Percentiles rank a stretch among this genome's conserved stretches.
Evolutionary conservation across 2,888 invertebrate genomes (phyloP).

Genomic region (Oscheius sp.): DNA sequence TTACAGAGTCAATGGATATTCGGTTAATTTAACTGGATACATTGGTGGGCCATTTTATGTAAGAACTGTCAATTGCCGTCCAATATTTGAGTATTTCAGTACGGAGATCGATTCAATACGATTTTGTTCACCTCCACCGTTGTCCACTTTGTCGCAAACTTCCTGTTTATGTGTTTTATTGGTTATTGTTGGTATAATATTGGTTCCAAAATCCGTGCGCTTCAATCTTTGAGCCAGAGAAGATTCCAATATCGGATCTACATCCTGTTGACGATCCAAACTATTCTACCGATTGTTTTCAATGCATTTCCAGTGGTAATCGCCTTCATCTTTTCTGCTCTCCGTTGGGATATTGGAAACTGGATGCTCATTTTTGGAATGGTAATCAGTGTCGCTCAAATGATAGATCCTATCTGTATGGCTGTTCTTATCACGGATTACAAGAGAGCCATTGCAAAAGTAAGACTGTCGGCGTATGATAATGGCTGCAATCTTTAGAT

Average conservation of each 20-base stretch:
- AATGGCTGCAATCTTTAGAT: too few species aligned
- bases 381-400: constrained; percentile 4
- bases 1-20: not conserved
- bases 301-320: constrained; percentile 3
- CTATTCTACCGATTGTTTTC: constrained; percentile 7
- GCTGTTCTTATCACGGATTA: constrained; percentile 4
- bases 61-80: not conserved
- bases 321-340: constrained; percentile 5
- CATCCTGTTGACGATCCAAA: constrained; percentile 10
- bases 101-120: not conserved
- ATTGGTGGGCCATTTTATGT: constrained; percentile 14
- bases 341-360: constrained; percentile 9
- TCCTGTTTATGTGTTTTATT: constrained; percentile 4
- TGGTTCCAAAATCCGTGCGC: not conserved
- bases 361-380: constrained; percentile 5
- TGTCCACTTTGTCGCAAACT: not conserved
- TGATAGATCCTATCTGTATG: constrained; percentile 10
- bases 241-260: constrained; percentile 17
- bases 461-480: not conserved
- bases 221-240: constrained; percentile 3
- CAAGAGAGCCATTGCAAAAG: constrained; percentile 9
- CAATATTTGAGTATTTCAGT: not conserved
- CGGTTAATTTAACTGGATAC: not conserved
- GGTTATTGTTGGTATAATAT: constrained; percentile 4
- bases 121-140: not conserved